Evolutionary conservation across 1,140 invertebrate genomes (phyloP), one percentile per base, ranked within the genome.

Genomic region (Fopius arisanus): DNA sequence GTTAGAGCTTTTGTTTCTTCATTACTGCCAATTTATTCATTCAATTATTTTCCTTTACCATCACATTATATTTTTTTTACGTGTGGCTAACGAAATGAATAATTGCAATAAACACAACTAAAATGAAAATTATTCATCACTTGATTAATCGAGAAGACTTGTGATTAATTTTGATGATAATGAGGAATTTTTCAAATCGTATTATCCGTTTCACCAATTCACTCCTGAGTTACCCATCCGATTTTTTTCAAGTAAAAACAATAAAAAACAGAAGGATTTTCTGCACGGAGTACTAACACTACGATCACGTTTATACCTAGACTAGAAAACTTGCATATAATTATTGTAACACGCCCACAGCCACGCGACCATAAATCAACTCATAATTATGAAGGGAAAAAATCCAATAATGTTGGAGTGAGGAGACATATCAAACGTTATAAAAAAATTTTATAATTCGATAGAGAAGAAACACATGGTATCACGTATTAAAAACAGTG

Each of bases 1-100:
- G 86, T 87, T 86, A 86, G 86, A 83, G 67, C 40, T 29, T 31
- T 54, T 70, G 26, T 70, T 51, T 31, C 19, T 19, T 19, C 41
- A 12, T 48, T 59, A 37, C 33, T 59, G 54, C 54, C 43, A 51
- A 59, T 14, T 59, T 59, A 10, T 59, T 59, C 19, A 51, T 37
- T 5, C 3, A 51, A 51, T n/a, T 14, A 51, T 51, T 1, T 51
- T 14, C 19, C 19, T 19, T 3, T 51, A 21, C n/a, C n/a, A 51
- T 19, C n/a, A 51, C n/a, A 12, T 19, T 51, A 3, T 19, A 7
- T 16, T 40, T 70, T 69, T 69, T 70, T 37, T 67, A 37, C 65
- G 16, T 67, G 29, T 41, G 63, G 63, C 29, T 33, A 37, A 41
- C 16, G 16, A 33, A 33, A 16, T 33, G 9, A 65, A 33, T 65